Evolutionary conservation across 2,113 vertebrate genomes (phyloP).

Genomic region (Rhizomys pruinosus): DNA sequence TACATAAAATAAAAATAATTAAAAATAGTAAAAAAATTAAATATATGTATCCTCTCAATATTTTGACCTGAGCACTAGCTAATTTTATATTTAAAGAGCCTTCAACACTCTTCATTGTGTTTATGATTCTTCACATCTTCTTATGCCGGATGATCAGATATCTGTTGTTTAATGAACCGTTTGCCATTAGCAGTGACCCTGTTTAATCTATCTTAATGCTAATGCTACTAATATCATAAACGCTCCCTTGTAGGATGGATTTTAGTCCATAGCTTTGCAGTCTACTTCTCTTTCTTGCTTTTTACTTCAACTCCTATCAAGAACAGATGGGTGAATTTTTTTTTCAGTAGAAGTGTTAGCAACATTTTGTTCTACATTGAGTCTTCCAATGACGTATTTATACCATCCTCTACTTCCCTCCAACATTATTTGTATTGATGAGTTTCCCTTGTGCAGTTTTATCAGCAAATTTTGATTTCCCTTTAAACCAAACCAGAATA

Average conservation of each 20-base stretch:
- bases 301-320: slow-evolving; percentile 8
- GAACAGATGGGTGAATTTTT: neutral
- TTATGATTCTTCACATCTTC: slow-evolving; percentile 23
- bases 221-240: slow-evolving; percentile 42
- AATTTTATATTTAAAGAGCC: slow-evolving; percentile 55
- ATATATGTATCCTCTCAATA: neutral
- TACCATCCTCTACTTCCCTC: slow-evolving; percentile 15
- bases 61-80: slow-evolving; percentile 19
- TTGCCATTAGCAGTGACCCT: slow-evolving; percentile 28
- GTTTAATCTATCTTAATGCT: slow-evolving; percentile 61
- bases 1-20: no score
- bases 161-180: slow-evolving; percentile 52
- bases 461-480: slow-evolving; percentile 42
- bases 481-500: slow-evolving; percentile 50
- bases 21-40: neutral
- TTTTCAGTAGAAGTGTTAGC: neutral
- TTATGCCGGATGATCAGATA: slow-evolving; percentile 44
- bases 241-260: neutral
- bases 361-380: slow-evolving; percentile 32
- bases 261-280: slow-evolving; percentile 40
- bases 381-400: slow-evolving; percentile 45
- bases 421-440: slow-evolving; percentile 21
- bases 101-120: slow-evolving; percentile 30
- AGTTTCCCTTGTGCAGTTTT: neutral
- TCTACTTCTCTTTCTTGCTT: neutral